Base-by-base conservation (phyloP, 2,113 vertebrate species). In the Phodopus roborovskii region DNA sequence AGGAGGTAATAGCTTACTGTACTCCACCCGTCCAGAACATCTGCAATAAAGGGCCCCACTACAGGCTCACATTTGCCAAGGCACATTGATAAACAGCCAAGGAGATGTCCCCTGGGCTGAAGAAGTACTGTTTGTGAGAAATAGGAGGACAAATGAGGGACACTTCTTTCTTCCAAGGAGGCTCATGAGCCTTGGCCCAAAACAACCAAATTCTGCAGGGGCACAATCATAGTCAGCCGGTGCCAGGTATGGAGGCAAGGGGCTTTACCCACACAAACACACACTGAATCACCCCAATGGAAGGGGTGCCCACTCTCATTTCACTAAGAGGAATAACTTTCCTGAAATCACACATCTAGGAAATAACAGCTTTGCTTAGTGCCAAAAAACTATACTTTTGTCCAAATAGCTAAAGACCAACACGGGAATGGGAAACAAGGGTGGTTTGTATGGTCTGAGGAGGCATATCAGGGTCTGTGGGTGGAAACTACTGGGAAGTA, bases 1-100 rank as follows among this genome's bases (percentile, higher is more conserved):
- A 79, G 33, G 56, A 96, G 62, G 74, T 93, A 96, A 96, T 70
- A 96, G 93, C n/a, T 87, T 91, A 92, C 77, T 93, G n/a, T 94
- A 89, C 70, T 90, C 36, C 62, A 50, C 78, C 48, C 74, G 8
- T 96, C 68, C 88, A 91, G 71, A 87, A 75, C 94, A 95, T 74
- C 82, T 95, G 94, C 77, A 96, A 86, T 78, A 96, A 24, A 50
- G 56, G 17, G 91, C 50, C 70, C 1, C 13, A 71, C 16, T 48
- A 36, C 50, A 90, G 53, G 88, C 24, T 56, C 90, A 87, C 39
- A 36, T 94, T 96, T 92, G 89, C 86, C 88, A 91, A 97, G 89
- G 93, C 42, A 45, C 89, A 95, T 60, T 95, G 93, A 92, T 86
- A 89, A 95, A 96, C 83, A 95, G 79, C 62, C 82, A 87, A 56